Base-by-base conservation (phyloP, 1,140 invertebrate genomes). In the Globodera rostochiensis region DNA sequence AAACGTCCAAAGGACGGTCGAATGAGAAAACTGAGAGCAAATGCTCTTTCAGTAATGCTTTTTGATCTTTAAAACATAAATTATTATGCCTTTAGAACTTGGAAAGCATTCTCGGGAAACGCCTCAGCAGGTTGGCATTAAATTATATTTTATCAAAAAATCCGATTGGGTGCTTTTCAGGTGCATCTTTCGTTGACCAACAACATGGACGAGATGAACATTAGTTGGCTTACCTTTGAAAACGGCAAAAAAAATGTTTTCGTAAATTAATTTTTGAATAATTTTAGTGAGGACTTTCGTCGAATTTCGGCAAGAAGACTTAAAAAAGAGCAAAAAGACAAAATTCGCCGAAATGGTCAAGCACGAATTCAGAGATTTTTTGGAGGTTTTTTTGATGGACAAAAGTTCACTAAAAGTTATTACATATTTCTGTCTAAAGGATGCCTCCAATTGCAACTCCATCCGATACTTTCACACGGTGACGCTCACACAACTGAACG, bases 201-300 rank as follows among this genome's bases (percentile, higher is more conserved):
- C 19, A 66, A 67, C n/a, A 47, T 57, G 57, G 46, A 77, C 46
- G 75, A 77, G 45, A 77, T 77, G 75, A 77, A 36, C 19, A 67
- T 77, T 11, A 77, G 15, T 15, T 77, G 75, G 75, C 11, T 77
- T 15, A 77, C 75, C 19, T 77, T 77, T 64, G 57, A 77, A 45
- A 13, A 77, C 19, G 50, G 45, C 66, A 64, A 53, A 47, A 47
- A 46, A 49, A 6, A n/a, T 19, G 13, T 45, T 71, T 36, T 71
- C 5, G 6, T 46, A 47, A 45, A 19, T 11, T 11, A 71, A 36
- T 45, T 36, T 15, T 71, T 71, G 8, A 11, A 36, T 7, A 47
- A 71, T 71, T 71, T 47, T 47, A 71, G 76, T 77, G 9, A 15
- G 69, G 6, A 77, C 76, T 49, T 77, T 77, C 64, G 76, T 77